Percentiles rank a stretch among this genome's conserved stretches.
These are phyloP conservation scores for Anolis sagrei DNA, from an alignment of 2,113 vertebrate genomes.

Conservation along the genomic window DNA sequence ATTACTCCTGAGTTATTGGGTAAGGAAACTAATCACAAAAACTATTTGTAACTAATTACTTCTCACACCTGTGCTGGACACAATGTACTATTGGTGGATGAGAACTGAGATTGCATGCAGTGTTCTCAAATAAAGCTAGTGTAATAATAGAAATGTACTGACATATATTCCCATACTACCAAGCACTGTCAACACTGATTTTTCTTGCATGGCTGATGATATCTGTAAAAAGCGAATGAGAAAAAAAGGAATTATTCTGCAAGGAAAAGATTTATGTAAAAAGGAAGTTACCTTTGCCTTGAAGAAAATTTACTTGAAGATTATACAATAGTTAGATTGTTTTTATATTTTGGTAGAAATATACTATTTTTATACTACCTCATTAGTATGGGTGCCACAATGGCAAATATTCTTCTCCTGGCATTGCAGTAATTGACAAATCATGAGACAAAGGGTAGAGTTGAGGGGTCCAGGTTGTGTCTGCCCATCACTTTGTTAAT, in stretches of 20 bases:
- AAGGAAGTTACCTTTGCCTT: neutral
- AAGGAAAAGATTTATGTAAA: neutral
- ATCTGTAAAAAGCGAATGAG: neutral
- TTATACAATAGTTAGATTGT: neutral
- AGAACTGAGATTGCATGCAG: constrained; percentile 11
- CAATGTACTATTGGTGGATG: neutral
- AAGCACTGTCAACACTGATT: neutral
- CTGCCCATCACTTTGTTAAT: too few relatives aligned
- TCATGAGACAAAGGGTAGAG: too few relatives aligned
- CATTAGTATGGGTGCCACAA: neutral
- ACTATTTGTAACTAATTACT: neutral
- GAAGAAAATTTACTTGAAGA: neutral
- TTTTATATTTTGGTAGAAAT: too few relatives aligned
- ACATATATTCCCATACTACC: neutral
- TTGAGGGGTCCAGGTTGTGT: too few relatives aligned
- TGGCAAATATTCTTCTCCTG: too few relatives aligned
- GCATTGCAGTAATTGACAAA: too few relatives aligned
- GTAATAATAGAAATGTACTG: neutral
- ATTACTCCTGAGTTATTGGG: too few relatives aligned
- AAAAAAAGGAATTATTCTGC: neutral
- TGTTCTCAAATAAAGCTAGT: constrained; percentile 6
- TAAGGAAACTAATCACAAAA: neutral
- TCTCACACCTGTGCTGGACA: neutral
- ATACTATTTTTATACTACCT: neutral
- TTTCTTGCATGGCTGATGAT: neutral